Percentiles rank a stretch among this genome's conserved stretches.
phyloP scores from a whole-genome alignment of 2,113 vertebrate genomes.

The Gallinago jamesoni region DNA sequence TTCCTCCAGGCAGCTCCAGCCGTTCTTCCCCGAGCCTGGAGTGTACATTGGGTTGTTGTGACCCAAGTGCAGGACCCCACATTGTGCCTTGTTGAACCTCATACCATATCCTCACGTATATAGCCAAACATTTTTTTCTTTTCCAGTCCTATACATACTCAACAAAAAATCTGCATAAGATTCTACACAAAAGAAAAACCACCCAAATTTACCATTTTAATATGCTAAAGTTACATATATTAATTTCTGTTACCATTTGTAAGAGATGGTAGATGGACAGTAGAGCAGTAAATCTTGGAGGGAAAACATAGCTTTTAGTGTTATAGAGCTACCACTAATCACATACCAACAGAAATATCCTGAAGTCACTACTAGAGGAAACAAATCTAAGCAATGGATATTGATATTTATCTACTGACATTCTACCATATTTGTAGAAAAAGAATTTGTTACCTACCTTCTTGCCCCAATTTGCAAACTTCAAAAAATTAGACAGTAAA shows the following conservation, averaged over 20 bases:
- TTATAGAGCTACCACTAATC: neutral
- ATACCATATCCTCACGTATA: neutral
- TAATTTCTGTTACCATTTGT: neutral
- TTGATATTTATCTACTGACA: neutral
- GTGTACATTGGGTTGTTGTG: no score
- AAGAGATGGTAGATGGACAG: neutral
- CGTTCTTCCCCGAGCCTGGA: neutral
- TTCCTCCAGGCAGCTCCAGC: neutral
- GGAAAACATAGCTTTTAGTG: neutral
- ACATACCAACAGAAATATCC: neutral
- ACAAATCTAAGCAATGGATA: neutral
- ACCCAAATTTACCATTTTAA: accelerated
- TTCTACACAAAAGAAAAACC: neutral
- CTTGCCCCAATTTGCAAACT: neutral
- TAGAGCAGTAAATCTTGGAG: neutral
- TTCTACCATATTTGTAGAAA: neutral
- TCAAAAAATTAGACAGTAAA: neutral
- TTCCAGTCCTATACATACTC: neutral
- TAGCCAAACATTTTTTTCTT: neutral
- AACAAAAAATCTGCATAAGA: neutral
- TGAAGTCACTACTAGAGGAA: neutral
- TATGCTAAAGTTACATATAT: neutral
- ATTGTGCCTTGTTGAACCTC: neutral
- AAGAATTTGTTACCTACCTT: neutral
- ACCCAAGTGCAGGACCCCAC: no score